Evolutionary conservation across 2,797 vertebrate species (phyloP), one percentile per base, ranked within the genome.

Genomic region (Lepidocolaptes lacrymiger): DNA sequence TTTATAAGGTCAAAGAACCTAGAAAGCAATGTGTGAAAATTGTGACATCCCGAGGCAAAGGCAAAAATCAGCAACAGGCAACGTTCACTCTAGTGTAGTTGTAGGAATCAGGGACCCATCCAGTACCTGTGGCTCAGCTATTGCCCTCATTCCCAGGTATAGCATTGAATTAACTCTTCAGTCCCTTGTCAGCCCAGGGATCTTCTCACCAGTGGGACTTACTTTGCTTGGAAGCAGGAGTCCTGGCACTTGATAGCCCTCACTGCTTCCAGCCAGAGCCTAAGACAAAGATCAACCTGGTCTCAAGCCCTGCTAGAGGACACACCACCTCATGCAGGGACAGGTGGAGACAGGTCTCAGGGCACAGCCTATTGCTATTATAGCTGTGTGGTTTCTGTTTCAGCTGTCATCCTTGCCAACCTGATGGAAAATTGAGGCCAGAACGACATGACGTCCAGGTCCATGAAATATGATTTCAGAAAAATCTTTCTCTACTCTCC

Each of bases 71-170:
- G 30, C 83, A 75, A 59, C 22, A 92, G 91, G 94, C 94, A 96
- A 95, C 66, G 63, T 95, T 97, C 93, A 96, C 94, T 96, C 95
- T 91, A 95, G 85, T 80, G 58, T 6, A 49, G 27, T 30, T 76
- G 36, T 16, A 56, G 69, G 66, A 74, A 83, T 51, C 30, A 12
- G 36, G 34, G 58, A 73, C 51, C 54, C 46, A 71, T 4, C 28
- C 36, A 36, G 20, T 9, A 34, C 39, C 46, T 28, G 17, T 22
- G 36, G 51, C 54, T 77, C 54, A 74, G 54, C 37, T 49, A 46
- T 16, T 6, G 5, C 44, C 64, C 56, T 37, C 18, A 32, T 30
- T 30, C 51, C 39, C 41, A 69, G 15, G 8, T 27, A 77, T 1
- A 41, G n/a, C 23, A 75, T 0, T 54, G 44, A 67, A 67, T 49